Conservation (phyloP, 2,888 invertebrate genomes). For the Drosophila seclusa region DNA sequence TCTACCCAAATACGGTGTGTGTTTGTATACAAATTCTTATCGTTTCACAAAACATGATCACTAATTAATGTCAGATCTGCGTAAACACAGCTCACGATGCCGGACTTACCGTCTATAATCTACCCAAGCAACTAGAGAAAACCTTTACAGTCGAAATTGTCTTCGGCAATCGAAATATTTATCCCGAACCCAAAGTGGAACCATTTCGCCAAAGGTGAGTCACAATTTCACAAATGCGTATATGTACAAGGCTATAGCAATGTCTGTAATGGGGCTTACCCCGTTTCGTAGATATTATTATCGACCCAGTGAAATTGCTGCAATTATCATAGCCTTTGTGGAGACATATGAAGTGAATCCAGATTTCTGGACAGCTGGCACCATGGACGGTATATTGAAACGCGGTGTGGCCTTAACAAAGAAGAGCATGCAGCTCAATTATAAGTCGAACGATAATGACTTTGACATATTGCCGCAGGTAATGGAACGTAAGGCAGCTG, state of each 20-base stretch:
- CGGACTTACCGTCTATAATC: conserved; percentile 68
- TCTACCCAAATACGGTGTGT: conserved; percentile 74
- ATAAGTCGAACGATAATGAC: conserved; percentile 64
- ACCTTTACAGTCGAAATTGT: conserved; percentile 79
- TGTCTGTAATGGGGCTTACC: neutral
- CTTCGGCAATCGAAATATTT: conserved; percentile 71
- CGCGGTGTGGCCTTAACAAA: conserved; percentile 68
- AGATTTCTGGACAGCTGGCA: conserved; percentile 79
- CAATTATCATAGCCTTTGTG: conserved; percentile 79
- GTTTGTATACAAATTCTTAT: conserved; percentile 20
- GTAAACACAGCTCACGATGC: conserved; percentile 59
- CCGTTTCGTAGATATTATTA: conserved; percentile 48
- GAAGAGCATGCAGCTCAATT: conserved; percentile 65
- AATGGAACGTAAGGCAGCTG: conserved; percentile 68
- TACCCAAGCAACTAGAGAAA: conserved; percentile 81
- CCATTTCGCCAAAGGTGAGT: conserved; percentile 49
- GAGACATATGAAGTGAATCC: conserved; percentile 80
- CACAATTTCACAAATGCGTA: neutral
- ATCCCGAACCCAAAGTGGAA: conserved; percentile 54
- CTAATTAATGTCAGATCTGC: conserved; percentile 37
- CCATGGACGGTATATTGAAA: conserved; percentile 76
- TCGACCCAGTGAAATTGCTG: conserved; percentile 79
- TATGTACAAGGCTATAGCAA: neutral
- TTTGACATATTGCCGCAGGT: conserved; percentile 82
- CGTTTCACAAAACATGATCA: neutral